A percentile compares a stretch with the other conserved stretches of the same genome.
Conservation (phyloP, 2,113 vertebrate species). For the Charina bottae region DNA sequence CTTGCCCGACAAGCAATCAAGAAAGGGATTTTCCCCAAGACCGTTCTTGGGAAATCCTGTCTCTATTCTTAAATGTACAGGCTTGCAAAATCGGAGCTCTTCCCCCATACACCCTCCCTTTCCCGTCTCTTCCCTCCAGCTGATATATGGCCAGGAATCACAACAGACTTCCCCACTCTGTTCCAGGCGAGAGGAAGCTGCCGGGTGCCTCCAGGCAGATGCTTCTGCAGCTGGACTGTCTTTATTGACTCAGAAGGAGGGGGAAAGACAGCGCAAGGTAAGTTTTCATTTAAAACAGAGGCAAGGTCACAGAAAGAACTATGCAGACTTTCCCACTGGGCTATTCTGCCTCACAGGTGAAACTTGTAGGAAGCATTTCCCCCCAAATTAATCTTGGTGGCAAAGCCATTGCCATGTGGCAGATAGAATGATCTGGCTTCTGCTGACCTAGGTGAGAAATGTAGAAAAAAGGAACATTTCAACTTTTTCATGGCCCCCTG, state of each 20-base stretch:
- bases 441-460: neutral
- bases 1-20: constrained; percentile 40
- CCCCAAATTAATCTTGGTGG: neutral
- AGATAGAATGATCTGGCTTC: neutral
- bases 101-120: neutral
- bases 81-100: constrained; percentile 52
- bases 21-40: constrained; percentile 59
- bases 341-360: neutral
- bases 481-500: neutral
- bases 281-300: constrained; percentile 38
- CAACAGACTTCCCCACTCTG: neutral
- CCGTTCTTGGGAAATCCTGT: constrained; percentile 50
- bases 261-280: constrained; percentile 37
- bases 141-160: constrained; percentile 47
- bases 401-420: neutral
- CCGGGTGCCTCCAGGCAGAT: constrained; percentile 4
- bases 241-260: neutral
- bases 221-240: neutral
- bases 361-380: neutral
- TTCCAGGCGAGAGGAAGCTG: neutral
- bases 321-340: too few relatives aligned
- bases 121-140: neutral
- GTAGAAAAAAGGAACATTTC: neutral
- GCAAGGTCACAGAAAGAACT: neutral
- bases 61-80: rapidly evolving